A percentile compares a stretch with the other conserved stretches of the same genome.
phyloP scores from a whole-genome alignment of 2,113 vertebrate genomes.

The Psephotus haematonotus region DNA sequence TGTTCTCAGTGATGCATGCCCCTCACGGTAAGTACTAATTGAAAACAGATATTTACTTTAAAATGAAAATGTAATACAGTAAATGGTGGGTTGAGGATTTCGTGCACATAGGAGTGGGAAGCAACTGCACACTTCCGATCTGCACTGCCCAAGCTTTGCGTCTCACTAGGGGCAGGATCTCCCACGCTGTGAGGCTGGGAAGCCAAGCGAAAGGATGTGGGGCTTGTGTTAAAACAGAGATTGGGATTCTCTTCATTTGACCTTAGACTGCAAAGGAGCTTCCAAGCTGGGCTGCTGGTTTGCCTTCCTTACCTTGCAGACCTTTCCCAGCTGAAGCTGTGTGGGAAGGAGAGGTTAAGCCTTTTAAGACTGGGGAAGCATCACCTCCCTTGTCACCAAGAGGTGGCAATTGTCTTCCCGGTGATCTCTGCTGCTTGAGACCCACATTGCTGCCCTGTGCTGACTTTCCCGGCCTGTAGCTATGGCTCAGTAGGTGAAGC shows the following conservation, averaged over 20 bases:
- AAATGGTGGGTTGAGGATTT: conserved; percentile 50
- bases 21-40: conserved; percentile 66
- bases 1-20: conserved; percentile 65
- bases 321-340: not conserved
- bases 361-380: not conserved
- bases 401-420: not conserved
- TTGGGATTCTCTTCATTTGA: not conserved
- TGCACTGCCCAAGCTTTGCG: not conserved
- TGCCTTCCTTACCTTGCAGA: not conserved
- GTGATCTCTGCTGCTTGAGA: not conserved
- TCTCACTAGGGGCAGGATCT: not conserved
- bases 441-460: not conserved
- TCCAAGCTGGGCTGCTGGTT: not conserved
- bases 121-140: not conserved
- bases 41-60: conserved; percentile 74
- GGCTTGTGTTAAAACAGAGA: not conserved
- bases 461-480: not conserved
- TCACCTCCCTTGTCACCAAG: not conserved
- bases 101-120: not conserved
- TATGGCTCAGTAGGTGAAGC: not conserved
- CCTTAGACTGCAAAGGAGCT: not conserved
- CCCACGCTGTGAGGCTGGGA: accelerated
- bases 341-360: not conserved
- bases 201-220: not conserved
- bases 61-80: conserved; percentile 66